Percentiles rank a stretch among this genome's conserved stretches.
Evolutionary conservation across 2,888 invertebrate species (phyloP).

Genomic region (Tachystola acroxantha): DNA sequence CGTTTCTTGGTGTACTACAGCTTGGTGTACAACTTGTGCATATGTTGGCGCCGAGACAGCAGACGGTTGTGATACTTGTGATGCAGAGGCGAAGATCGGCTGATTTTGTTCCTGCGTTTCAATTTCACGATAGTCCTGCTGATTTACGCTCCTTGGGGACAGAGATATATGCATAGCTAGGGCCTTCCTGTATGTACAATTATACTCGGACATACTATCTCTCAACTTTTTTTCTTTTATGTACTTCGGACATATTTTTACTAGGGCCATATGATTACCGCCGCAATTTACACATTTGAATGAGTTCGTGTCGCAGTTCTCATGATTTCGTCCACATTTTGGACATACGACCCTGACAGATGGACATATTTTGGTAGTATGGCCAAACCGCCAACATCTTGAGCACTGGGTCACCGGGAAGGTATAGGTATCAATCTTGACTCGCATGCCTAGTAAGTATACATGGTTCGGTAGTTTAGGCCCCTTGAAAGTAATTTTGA

Average conservation of each 20-base stretch:
- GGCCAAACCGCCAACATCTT: constrained; percentile 16
- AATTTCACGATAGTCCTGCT: neutral
- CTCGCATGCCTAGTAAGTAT: neutral
- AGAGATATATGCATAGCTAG: constrained; percentile 1
- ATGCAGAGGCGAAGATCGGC: too few relatives aligned
- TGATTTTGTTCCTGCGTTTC: too few relatives aligned
- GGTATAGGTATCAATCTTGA: constrained; percentile 9
- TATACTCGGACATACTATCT: constrained; percentile 1
- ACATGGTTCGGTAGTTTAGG: constrained; percentile 3
- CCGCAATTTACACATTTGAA: constrained; percentile 13
- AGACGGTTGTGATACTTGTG: neutral
- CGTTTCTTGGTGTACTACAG: too few relatives aligned
- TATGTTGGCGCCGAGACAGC: neutral
- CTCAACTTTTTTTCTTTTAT: constrained; percentile 3
- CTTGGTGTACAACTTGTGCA: neutral
- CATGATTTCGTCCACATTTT: constrained; percentile 12
- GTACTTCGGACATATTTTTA: neutral
- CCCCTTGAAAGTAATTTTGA: constrained; percentile 8
- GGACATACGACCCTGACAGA: constrained; percentile 14
- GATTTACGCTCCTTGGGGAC: neutral
- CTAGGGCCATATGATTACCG: constrained; percentile 2
- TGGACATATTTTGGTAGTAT: constrained; percentile 12
- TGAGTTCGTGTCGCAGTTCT: constrained; percentile 12
- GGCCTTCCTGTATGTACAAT: neutral
- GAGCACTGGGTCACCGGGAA: constrained; percentile 17